Percentiles rank a stretch among this genome's conserved stretches.
Conservation (phyloP, 1,140 invertebrate species). For the Drosophila oshimai region DNA sequence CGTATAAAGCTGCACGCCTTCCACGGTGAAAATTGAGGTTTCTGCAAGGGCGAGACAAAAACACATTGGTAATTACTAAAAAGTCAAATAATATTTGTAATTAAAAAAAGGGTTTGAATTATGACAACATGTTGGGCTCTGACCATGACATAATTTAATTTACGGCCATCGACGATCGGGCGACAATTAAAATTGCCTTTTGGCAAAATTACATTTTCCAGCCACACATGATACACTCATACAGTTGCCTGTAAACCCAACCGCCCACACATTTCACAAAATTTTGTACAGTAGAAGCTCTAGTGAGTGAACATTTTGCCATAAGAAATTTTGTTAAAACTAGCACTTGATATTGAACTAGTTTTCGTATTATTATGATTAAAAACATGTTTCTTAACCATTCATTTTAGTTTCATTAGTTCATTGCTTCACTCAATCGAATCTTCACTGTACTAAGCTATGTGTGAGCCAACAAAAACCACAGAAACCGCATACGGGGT, state of each 20-base stretch:
- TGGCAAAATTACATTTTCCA: constrained; percentile 59
- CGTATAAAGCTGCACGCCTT: constrained; percentile 90
- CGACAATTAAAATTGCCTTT: constrained; percentile 71
- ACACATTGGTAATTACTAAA: constrained; percentile 5
- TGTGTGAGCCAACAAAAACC: constrained; percentile 5
- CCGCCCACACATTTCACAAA: constrained; percentile 11
- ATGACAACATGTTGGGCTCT: constrained; percentile 27
- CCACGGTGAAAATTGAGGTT: constrained; percentile 95
- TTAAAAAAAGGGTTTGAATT: constrained; percentile 54
- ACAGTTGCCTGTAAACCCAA: background rate
- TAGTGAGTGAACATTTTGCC: background rate
- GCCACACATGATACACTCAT: background rate
- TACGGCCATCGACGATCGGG: constrained; percentile 24
- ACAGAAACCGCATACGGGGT: constrained; percentile 18
- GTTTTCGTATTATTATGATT: too few species aligned
- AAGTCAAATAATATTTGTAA: constrained; percentile 33
- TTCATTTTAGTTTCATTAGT: background rate
- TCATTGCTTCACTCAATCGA: background rate
- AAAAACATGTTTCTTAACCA: background rate
- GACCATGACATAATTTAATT: constrained; percentile 65
- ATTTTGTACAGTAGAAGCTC: background rate
- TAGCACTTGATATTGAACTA: too few species aligned
- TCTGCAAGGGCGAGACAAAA: constrained; percentile 85
- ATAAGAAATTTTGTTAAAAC: background rate
- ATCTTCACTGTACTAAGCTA: background rate